phyloP scores from a whole-genome alignment of 2,888 invertebrate species.

The Leuctra nigra region DNA sequence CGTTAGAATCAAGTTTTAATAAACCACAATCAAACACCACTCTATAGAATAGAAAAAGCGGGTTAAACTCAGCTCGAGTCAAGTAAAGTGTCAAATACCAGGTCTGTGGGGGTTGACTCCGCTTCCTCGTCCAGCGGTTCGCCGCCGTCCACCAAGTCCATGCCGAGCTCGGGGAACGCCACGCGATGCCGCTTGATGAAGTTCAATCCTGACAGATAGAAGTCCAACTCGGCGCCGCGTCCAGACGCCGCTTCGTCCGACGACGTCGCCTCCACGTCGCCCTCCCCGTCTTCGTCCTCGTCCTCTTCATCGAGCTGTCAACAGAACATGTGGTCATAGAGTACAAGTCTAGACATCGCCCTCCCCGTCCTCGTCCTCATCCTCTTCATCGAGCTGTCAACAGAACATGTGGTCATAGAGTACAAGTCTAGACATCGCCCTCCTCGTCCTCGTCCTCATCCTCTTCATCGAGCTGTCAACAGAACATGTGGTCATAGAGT shows the following conservation, averaged over 20 bases:
- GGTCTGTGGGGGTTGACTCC: constrained; percentile 25
- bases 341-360: too few species aligned
- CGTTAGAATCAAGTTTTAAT: too few species aligned
- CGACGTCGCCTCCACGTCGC: constrained; percentile 44
- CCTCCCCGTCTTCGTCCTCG: constrained; percentile 45
- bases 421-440: too few species aligned
- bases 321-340: constrained; percentile 7
- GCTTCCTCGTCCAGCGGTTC: constrained; percentile 9
- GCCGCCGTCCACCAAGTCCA: constrained; percentile 51
- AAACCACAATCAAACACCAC: too few species aligned
- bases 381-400: too few species aligned
- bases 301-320: constrained; percentile 43
- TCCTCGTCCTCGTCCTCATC: too few species aligned
- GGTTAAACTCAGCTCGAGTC: too few species aligned
- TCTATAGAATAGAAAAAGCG: too few species aligned
- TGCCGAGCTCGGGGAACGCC: constrained; percentile 63
- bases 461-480: too few species aligned
- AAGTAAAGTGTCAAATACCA: constrained; percentile 16
- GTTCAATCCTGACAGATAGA: constrained; percentile 31
- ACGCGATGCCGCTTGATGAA: constrained; percentile 41
- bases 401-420: too few species aligned
- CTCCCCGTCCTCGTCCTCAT: too few species aligned
- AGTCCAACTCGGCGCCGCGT: constrained; percentile 25
- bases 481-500: too few species aligned
- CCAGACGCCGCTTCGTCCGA: constrained; percentile 36